These are phyloP conservation scores for Drosophila parvula DNA, from an alignment of 1,140 invertebrate genomes.

Conservation along the genomic window DNA sequence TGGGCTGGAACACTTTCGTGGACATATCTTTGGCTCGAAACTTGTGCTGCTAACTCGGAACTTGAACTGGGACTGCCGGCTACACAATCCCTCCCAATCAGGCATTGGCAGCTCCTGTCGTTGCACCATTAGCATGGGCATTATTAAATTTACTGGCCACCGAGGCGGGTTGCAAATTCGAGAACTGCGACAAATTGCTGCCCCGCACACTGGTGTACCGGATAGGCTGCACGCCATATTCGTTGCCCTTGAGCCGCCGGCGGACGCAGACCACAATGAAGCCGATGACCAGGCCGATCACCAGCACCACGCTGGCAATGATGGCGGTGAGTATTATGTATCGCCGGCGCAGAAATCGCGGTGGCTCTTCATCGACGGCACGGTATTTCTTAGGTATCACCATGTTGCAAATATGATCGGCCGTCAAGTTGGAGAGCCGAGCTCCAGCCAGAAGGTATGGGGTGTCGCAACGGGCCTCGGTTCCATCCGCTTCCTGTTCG, in stretches of 20 bases:
- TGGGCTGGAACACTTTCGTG: constrained; percentile 63
- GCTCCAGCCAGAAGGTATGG: constrained; percentile 71
- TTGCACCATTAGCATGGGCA: constrained; percentile 25
- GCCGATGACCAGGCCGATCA: constrained; percentile 75
- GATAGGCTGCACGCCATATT: constrained; percentile 80
- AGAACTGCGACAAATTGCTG: constrained; percentile 78
- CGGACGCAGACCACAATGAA: constrained; percentile 75
- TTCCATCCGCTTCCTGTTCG: constrained; percentile 13
- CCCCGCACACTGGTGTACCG: constrained; percentile 80
- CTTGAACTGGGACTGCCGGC: constrained; percentile 5
- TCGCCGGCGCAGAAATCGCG: constrained; percentile 74
- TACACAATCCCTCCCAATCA: constrained; percentile 15
- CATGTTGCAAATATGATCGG: constrained; percentile 65
- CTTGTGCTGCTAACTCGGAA: constrained; percentile 39
- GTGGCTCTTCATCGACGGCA: constrained; percentile 72
- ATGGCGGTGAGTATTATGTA: constrained; percentile 77
- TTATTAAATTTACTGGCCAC: constrained; percentile 69
- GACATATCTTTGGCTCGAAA: constrained; percentile 70
- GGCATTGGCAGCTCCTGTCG: constrained; percentile 57
- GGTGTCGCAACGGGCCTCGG: constrained; percentile 67
- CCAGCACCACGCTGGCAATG: constrained; percentile 72
- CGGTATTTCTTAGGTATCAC: constrained; percentile 75
- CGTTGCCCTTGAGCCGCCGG: constrained; percentile 72
- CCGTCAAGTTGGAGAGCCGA: constrained; percentile 65
- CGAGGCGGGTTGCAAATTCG: constrained; percentile 63